phyloP scores from a whole-genome alignment of 1,140 invertebrate species.

The Orchestia grillus region DNA sequence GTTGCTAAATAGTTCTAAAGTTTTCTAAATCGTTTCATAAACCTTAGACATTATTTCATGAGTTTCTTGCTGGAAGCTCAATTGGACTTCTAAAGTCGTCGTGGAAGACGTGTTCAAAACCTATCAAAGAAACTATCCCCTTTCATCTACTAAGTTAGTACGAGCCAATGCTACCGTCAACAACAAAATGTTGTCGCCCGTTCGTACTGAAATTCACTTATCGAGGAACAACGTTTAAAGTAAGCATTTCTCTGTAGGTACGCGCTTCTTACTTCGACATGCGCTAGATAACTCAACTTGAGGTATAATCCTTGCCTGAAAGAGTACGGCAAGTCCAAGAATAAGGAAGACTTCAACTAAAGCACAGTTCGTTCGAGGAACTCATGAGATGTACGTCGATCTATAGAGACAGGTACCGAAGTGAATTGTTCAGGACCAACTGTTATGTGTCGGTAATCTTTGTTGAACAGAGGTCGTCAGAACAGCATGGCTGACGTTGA shows the following conservation, averaged over 20 bases:
- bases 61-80: constrained; percentile 36
- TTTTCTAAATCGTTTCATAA: background rate
- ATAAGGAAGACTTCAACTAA: background rate
- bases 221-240: background rate
- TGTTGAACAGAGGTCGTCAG: background rate
- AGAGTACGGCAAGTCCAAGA: background rate
- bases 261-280: background rate
- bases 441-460: background rate
- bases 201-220: background rate
- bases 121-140: background rate
- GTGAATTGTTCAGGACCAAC: background rate
- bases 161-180: background rate
- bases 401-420: background rate
- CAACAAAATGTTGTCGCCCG: background rate
- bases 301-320: background rate
- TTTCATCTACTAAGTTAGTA: background rate
- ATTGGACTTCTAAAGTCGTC: constrained; percentile 17
- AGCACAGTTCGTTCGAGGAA: background rate
- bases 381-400: background rate
- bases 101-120: constrained; percentile 47
- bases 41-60: constrained; percentile 9
- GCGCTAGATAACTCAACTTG: background rate
- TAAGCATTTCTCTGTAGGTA: background rate
- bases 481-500: background rate
- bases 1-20: background rate